Evolutionary conservation across 2,113 vertebrate species (phyloP), one percentile per base, ranked within the genome.

Genomic region (Rattus norvegicus): DNA sequence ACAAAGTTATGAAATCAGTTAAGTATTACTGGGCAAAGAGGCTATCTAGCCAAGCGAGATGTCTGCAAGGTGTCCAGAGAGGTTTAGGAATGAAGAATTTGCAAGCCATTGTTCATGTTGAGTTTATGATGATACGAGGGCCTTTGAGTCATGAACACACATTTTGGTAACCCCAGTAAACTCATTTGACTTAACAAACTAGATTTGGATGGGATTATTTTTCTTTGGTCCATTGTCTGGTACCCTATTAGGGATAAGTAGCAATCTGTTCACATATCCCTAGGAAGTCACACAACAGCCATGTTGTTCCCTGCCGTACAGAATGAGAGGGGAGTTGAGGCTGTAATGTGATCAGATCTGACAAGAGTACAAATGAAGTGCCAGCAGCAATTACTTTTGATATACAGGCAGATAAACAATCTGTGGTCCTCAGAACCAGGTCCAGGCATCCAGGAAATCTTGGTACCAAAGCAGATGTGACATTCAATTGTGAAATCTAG

Each of bases 361-460:
- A 96, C 95, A 95, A 75, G 14, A 70, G 77, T 49, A 92, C 95
- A 94, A 92, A 95, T 91, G 86, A 95, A 90, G 17, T 92, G 86
- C 28, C 95, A 76, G n/a, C 67, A 94, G 77, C 91, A 97, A 97
- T 97, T 84, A 77, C 63, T 39, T 56, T 73, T 90, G 28, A 16
- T 81, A n/a, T 39, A 20, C 7, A 73, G 63, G 69, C 80, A 89
- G 90, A 89, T 88, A 93, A 95, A 95, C 88, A 83, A 87, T 19
- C 39, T n/a, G 17, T 43, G 2, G 1, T 24, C 73, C 54, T 56
- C 26, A 43, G 90, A 16, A 49, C 47, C 4, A 0, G 69, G 76
- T 52, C 20, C 52, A 59, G 76, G 39, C 75, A 73, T 72, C 91
- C 59, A n/a, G n/a, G 77, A 69, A 72, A 61, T 49, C 39, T 12